These are phyloP conservation scores for Tyrannus savana DNA, from an alignment of 2,113 vertebrate species.

Conservation along the genomic window DNA sequence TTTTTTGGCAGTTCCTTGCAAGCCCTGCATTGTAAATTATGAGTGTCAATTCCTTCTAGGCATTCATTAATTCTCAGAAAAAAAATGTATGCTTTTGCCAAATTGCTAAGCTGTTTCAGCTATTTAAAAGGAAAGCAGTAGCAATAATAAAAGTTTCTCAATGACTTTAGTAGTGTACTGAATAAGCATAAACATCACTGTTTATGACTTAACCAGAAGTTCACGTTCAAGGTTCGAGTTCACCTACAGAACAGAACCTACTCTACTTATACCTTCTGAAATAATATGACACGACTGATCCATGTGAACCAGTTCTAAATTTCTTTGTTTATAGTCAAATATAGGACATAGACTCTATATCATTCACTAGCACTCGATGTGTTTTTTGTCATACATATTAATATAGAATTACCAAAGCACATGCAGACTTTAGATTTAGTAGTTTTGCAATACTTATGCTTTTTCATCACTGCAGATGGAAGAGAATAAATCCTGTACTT, in stretches of 20 bases:
- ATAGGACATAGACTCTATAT: background rate
- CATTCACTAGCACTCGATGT: background rate
- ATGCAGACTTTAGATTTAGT: background rate
- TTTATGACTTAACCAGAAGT: slow-evolving; percentile 63
- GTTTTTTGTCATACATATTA: background rate
- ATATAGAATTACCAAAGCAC: background rate
- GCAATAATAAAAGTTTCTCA: slow-evolving; percentile 55
- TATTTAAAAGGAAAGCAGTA: background rate
- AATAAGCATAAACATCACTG: slow-evolving; percentile 44
- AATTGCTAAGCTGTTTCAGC: background rate
- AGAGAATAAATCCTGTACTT: background rate
- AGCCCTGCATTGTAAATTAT: background rate
- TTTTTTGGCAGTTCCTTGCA: slow-evolving; percentile 23
- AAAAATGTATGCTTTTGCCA: background rate
- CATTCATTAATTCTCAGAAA: background rate
- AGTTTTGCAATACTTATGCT: background rate
- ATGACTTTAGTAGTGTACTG: slow-evolving; percentile 33
- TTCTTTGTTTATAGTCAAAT: slow-evolving; percentile 39
- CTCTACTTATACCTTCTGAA: slow-evolving; percentile 50
- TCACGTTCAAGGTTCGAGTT: slow-evolving; percentile 49
- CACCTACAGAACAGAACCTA: slow-evolving; percentile 45
- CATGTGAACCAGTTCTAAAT: background rate
- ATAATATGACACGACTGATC: background rate
- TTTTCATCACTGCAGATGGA: background rate
- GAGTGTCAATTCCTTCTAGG: background rate